Evolutionary conservation across 2,888 invertebrate genomes (phyloP), one percentile per base, ranked within the genome.

Genomic region (Eudasyphora cyanicolor): DNA sequence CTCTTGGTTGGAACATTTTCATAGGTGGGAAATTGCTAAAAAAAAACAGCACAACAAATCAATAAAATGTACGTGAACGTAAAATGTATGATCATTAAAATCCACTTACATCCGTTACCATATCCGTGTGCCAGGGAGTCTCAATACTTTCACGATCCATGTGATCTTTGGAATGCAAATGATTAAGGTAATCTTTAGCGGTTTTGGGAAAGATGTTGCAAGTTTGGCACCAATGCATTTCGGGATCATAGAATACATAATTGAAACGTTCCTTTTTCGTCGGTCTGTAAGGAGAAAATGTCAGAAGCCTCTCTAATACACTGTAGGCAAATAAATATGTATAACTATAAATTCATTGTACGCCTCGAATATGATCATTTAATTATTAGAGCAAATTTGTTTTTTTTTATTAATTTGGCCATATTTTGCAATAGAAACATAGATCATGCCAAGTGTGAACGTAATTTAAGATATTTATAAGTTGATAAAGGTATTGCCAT

Each of bases 171-270:
- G 95, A 94, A 90, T 97, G 97, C 87, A 97, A 93, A 93, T 97
- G 97, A 91, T 95, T 95, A 87, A 97, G 92, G 91, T 96, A 96
- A 91, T 97, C 96, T 91, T 97, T 96, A 71, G 97, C 97, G 1
- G 97, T 96, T 89, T 96, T 95, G 35, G 97, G 97, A 91, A 97
- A 97, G 87, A 96, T 95, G 91, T 96, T 95, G 92, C 97, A 97
- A 69, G 95, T 94, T 76, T 96, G 94, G 91, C 97, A 97, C 97
- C 97, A 97, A 91, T 97, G 97, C 94, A 96, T 95, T 92, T 97
- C 97, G 0, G 97, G 96, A 92, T 97, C 97, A 90, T 96, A 97
- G 92, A 96, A 96, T 74, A 96, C 95, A 89, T 95, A 96, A 94
- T 96, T 97, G 91, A 94, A 95, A 90, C 86, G 86, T 67, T 86